Conservation (phyloP, 2,888 invertebrate species). For the Euplagia quadripunctaria region DNA sequence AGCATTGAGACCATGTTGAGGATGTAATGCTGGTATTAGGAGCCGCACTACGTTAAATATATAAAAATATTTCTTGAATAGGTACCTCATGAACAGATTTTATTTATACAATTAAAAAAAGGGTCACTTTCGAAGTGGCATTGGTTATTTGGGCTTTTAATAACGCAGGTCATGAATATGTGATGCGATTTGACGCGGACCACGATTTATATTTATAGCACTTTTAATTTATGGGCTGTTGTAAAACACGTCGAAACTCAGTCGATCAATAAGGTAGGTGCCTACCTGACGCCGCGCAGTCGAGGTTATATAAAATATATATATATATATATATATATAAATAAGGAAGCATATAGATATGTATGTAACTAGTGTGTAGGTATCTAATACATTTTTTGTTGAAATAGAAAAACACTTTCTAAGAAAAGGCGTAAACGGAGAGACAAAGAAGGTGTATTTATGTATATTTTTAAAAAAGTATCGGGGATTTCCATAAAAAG, state of each 20-base stretch:
- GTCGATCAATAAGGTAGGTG: constrained; percentile 63
- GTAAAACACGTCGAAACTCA: constrained; percentile 80
- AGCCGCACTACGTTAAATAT: too few species aligned
- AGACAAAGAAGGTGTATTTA: neutral
- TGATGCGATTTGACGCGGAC: constrained; percentile 80
- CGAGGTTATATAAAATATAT: constrained; percentile 40
- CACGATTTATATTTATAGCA: constrained; percentile 83
- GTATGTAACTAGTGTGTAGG: neutral
- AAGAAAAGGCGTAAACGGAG: neutral
- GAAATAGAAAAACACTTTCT: neutral
- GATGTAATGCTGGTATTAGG: too few species aligned
- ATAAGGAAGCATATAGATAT: constrained; percentile 5
- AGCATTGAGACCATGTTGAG: too few species aligned
- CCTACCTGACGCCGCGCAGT: constrained; percentile 56
- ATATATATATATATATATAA: constrained; percentile 26
- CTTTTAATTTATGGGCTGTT: constrained; percentile 78
- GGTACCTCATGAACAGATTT: constrained; percentile 28
- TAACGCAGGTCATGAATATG: constrained; percentile 78
- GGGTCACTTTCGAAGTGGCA: constrained; percentile 59
- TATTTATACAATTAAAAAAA: constrained; percentile 43
- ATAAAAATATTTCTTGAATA: too few species aligned
- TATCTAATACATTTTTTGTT: constrained; percentile 2
- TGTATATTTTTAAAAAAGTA: neutral
- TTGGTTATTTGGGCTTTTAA: constrained; percentile 70
- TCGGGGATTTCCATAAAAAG: neutral